A percentile compares a stretch with the other conserved stretches of the same genome.
phyloP scores from a whole-genome alignment of 2,113 vertebrate genomes.

The Psittacula cyanocephala region DNA sequence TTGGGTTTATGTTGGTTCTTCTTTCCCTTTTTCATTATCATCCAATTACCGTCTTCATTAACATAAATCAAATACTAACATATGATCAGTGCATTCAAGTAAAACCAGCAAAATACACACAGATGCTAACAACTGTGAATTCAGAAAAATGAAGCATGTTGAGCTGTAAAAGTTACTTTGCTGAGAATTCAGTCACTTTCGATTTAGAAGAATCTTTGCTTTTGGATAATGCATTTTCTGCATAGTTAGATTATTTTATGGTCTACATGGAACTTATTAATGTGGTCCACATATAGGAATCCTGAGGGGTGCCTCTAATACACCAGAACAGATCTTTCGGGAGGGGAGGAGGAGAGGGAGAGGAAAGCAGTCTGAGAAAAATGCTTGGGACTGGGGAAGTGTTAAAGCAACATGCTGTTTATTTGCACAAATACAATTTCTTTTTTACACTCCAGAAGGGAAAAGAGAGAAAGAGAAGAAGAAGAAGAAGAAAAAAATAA shows the following conservation, averaged over 20 bases:
- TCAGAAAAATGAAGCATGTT: neutral
- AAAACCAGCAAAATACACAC: neutral
- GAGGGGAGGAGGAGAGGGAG: too few species aligned
- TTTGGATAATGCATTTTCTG: neutral
- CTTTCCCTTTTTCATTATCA: neutral
- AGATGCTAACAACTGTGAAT: neutral
- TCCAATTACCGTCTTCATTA: neutral
- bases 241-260: neutral
- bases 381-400: neutral
- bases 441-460: conserved; percentile 41
- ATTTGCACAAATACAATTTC: conserved; percentile 63
- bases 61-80: conserved; percentile 3
- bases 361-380: conserved; percentile 1
- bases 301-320: neutral
- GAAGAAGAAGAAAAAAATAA: neutral
- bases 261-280: neutral
- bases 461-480: neutral
- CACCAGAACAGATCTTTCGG: neutral
- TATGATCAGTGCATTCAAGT: neutral
- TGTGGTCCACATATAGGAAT: neutral
- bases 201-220: neutral
- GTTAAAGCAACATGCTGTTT: conserved; percentile 39
- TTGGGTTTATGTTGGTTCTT: neutral
- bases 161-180: neutral
- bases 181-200: neutral